Evolutionary conservation across 2,888 invertebrate genomes (phyloP), one percentile per base, ranked within the genome.

Genomic region (Eubasilissa splendida): DNA sequence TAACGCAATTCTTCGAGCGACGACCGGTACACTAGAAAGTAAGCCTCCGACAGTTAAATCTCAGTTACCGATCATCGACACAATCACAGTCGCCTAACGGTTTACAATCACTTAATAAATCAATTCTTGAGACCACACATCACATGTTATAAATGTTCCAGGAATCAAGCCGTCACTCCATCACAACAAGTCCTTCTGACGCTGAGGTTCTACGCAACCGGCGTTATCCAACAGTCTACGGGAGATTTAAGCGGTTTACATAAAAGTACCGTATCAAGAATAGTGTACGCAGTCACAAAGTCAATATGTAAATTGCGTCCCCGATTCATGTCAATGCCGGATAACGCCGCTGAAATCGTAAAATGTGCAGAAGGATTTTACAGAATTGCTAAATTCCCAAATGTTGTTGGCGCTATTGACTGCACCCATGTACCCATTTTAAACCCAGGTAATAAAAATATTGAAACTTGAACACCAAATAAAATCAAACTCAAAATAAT

Each of bases 161-260:
- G 50, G 33, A 66, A 66, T n/a, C 65, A 42, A 12, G 65, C 65
- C 3, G 65, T 66, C 31, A 66, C 31, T 7, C 65, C 50, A n/a
- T 12, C 11, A 12, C 31, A 66, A 12, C 65, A 66, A 66, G 31
- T 11, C 0, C 31, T 60, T 14, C 60, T 60, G 8, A 10, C 60
- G 22, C 9, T 60, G 60, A 7, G 60, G 14, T 60, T 60, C 31
- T 60, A 60, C 10, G 60, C 22, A 7, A 60, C 60, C 10, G 31
- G 60, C 9, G 22, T 11, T 14, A 22, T 60, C 10, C 60, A 22
- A 31, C 60, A 3, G 10, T 22, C 14, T 22, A n/a, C n/a, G 65
- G 33, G 11, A 66, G 42, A 66, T 42, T 12, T 66, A 42, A 31
- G 8, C 3, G 65, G n/a, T 3, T 12, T 66, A 2, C 31, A 66